These are phyloP conservation scores for Orussus abietinus DNA, from an alignment of 1,140 invertebrate species.

Conservation along the genomic window DNA sequence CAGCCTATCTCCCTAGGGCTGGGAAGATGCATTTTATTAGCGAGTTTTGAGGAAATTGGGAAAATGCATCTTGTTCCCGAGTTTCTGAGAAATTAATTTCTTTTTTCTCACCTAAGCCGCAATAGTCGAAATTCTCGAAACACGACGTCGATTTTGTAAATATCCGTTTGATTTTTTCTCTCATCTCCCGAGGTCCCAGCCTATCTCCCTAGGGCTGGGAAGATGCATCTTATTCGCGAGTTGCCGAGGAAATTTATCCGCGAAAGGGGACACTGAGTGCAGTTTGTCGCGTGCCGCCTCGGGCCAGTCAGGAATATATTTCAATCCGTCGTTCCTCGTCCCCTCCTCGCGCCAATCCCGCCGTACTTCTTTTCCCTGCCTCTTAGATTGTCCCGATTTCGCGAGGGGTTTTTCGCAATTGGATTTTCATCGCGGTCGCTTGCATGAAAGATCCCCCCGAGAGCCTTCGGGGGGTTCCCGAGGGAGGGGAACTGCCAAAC, in stretches of 20 bases:
- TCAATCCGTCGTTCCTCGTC: conserved; percentile 31
- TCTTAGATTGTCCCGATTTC: conserved; percentile 34
- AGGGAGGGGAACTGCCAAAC: too few species aligned
- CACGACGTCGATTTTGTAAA: too few species aligned
- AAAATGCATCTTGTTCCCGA: too few species aligned
- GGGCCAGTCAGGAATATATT: conserved; percentile 29
- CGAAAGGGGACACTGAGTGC: conserved; percentile 23
- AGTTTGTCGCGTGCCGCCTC: conserved; percentile 26
- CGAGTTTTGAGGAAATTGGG: conserved; percentile 27
- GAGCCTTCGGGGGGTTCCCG: too few species aligned
- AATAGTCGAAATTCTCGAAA: too few species aligned
- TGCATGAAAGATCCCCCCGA: conserved; percentile 31
- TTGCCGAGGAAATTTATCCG: conserved; percentile 23
- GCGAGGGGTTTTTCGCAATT: conserved; percentile 33
- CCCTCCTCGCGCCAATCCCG: conserved; percentile 22
- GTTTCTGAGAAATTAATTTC: too few species aligned
- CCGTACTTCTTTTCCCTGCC: conserved; percentile 22
- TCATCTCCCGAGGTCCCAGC: too few species aligned
- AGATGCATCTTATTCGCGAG: conserved; percentile 31
- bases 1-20: too few species aligned
- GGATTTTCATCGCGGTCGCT: conserved; percentile 36
- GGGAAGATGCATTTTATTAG: conserved; percentile 32
- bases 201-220: too few species aligned
- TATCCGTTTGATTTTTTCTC: too few species aligned
- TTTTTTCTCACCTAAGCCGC: too few species aligned